Conservation (phyloP, 2,113 vertebrate genomes). For the Petaurus breviceps region DNA sequence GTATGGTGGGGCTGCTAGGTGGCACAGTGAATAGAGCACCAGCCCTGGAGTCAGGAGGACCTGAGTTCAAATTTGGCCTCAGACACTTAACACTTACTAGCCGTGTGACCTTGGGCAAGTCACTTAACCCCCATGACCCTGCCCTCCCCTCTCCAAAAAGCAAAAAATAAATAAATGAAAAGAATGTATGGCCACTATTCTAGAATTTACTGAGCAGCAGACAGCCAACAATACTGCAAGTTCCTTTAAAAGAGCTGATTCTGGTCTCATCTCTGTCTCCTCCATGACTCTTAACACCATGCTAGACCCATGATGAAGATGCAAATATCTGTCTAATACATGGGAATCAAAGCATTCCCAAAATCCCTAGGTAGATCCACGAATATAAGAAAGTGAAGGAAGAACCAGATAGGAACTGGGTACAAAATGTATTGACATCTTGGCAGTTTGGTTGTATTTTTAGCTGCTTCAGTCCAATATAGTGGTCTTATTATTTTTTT, state of each 20-base stretch:
- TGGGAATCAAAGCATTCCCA: not conserved
- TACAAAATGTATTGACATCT: not conserved
- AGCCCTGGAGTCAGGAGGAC: too few relatives aligned
- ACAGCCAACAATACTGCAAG: not conserved
- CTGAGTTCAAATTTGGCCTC: too few relatives aligned
- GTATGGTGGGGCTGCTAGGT: too few relatives aligned
- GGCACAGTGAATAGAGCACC: too few relatives aligned
- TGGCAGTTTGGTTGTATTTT: not conserved
- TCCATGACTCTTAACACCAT: not conserved
- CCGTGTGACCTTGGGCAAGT: too few relatives aligned
- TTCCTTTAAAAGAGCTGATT: not conserved
- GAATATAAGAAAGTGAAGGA: constrained; percentile 12
- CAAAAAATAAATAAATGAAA: too few relatives aligned
- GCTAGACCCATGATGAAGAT: not conserved
- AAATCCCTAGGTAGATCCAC: not conserved
- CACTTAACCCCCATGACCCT: too few relatives aligned
- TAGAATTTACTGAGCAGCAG: not conserved
- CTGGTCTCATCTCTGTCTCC: not conserved
- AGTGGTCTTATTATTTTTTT: not conserved
- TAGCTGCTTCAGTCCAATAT: not conserved
- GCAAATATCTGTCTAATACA: not conserved
- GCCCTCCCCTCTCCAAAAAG: too few relatives aligned
- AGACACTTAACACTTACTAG: too few relatives aligned
- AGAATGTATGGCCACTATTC: not conserved
- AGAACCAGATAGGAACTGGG: not conserved